A percentile compares a stretch with the other conserved stretches of the same genome.
These are phyloP conservation scores for Microcaecilia unicolor DNA, from an alignment of 2,797 vertebrate genomes.

Conservation along the genomic window DNA sequence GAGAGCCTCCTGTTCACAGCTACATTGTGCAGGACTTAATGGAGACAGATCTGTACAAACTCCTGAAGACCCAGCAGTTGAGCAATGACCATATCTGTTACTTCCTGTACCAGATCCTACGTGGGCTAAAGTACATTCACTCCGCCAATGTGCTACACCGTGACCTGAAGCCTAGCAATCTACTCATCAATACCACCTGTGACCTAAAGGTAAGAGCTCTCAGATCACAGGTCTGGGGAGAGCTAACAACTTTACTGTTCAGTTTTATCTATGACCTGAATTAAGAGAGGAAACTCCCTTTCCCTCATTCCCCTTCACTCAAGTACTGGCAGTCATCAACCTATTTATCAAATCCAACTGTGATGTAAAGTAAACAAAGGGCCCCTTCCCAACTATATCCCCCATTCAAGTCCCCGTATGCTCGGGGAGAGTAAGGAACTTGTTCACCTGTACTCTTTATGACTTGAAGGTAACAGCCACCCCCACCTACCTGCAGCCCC, in stretches of 20 bases:
- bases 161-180: conserved; percentile 88
- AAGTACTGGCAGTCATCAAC: too few species aligned
- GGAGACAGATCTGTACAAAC: conserved; percentile 93
- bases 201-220: conserved; percentile 92
- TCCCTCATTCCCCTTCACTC: neutral
- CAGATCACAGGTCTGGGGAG: too few species aligned
- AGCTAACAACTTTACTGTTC: neutral
- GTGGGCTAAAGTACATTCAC: conserved; percentile 93
- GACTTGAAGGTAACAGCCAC: too few species aligned
- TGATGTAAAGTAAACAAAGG: too few species aligned
- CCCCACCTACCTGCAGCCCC: too few species aligned
- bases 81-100: conserved; percentile 89
- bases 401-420: too few species aligned
- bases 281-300: neutral
- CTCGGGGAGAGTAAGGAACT: too few species aligned
- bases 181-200: conserved; percentile 91
- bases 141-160: conserved; percentile 90
- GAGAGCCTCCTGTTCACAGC: conserved; percentile 37
- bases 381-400: too few species aligned
- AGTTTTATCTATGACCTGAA: neutral
- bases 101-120: conserved; percentile 90
- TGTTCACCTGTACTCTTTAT: too few species aligned
- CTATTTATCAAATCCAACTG: too few species aligned
- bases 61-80: conserved; percentile 81
- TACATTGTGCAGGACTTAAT: conserved; percentile 94